Base-by-base conservation (phyloP, 2,113 vertebrate genomes). In the Cochlearius cochlearius region DNA sequence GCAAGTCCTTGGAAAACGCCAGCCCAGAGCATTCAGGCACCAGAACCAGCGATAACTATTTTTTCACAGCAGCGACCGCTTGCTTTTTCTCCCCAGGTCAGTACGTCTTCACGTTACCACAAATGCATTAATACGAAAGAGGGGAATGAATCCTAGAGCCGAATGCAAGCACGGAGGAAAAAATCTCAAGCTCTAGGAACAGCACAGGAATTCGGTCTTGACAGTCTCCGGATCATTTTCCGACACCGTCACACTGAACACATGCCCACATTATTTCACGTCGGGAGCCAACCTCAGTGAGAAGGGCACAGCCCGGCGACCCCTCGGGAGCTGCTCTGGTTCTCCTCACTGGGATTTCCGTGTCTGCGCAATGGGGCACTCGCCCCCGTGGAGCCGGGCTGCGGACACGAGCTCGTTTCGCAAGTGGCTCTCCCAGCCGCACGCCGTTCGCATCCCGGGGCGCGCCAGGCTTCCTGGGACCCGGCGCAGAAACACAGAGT, bases 371-470 rank as follows among this genome's bases (percentile, higher is more conserved):
- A 15, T 5, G 45, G 50, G 39, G 50, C 45, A 29, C 71, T 68
- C 0, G 1, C 12, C 47, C 39, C 47, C 0, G 0, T 0, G 0
- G 36, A n/a, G 73, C 52, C 0, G 0, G 62, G 41, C 64, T 43
- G 53, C 23, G 45, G 21, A 41, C 64, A 62, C 1, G 2, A 12
- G 74, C 50, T 52, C 7, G 1, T 75, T 55, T 30, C 26, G 5
- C 39, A 20, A 8, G n/a, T 1, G 2, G 29, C 49, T 83, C 41
- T 72, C n/a, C 30, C 41, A 49, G 83, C 32, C 15, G 7, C 30
- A 38, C 0, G 2, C 11, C 5, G 2, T n/a, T 12, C 0, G 5
- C 50, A 52, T 47, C 45, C 29, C 0, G 7, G 71, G 34, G 39
- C 66, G 59, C 1, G 0, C 3, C 30, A 27, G 63, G 25, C n/a